Evolutionary conservation across 2,113 vertebrate species (phyloP).

Genomic region (Cyanoderma ruficeps): DNA sequence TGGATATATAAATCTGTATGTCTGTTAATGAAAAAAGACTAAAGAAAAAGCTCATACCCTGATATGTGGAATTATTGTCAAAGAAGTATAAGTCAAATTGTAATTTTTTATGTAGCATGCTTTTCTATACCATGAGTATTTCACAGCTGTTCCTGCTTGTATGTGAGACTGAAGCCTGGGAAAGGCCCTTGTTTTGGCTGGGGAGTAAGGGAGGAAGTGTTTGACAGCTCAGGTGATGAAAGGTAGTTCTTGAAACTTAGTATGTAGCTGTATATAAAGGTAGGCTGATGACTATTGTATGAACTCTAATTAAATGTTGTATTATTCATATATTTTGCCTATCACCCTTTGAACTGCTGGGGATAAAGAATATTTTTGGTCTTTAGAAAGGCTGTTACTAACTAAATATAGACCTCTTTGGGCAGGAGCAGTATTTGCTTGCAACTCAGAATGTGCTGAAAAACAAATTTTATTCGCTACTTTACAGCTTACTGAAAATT

Average conservation of each 20-base stretch:
- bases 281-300: neutral
- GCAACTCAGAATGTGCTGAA: neutral
- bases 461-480: neutral
- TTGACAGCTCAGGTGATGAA: neutral
- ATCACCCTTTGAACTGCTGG: neutral
- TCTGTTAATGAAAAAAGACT: neutral
- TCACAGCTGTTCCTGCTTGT: neutral
- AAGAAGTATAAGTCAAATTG: neutral
- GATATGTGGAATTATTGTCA: neutral
- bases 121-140: neutral
- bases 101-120: neutral
- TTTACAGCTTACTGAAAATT: neutral
- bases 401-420: neutral
- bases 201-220: neutral
- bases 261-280: neutral
- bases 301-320: neutral
- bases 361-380: neutral
- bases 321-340: neutral
- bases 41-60: neutral
- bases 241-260: neutral
- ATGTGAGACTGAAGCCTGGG: neutral
- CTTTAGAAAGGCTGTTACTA: neutral
- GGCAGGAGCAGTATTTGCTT: neutral
- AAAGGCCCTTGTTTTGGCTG: neutral
- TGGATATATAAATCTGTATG: neutral